Base-by-base conservation (phyloP, 2,888 invertebrate genomes). In the Aphrophora alni region DNA sequence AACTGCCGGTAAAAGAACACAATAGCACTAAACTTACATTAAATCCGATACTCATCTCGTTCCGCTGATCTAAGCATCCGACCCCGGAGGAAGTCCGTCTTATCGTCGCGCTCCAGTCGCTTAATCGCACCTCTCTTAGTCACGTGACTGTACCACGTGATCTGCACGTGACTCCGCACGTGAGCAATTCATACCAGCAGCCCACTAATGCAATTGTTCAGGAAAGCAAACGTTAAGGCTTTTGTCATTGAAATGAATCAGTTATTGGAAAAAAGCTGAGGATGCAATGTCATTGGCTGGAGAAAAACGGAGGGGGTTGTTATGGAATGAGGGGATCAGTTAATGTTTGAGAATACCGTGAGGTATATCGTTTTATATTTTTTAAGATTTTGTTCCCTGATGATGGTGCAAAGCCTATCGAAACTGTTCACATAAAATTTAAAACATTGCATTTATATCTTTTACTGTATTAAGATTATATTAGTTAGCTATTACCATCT, bases 101-200 rank as follows among this genome's bases (percentile, higher is more conserved):
- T 59, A 59, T 59, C 59, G 59, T 59, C 59, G 59, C 59, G 59
- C 59, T 59, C n/a, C 59, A 59, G 59, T 59, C 59, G 59, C 59
- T 21, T 59, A 59, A 59, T 59, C 59, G 59, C 59, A 59, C 59
- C 59, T 59, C 59, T 59, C 59, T 21, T 4, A 21, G 59, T 59
- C 59, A 59, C 59, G 59, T 59, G 59, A 21, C 59, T 21, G 59
- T 5, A 3, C 59, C 59, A 59, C 59, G 59, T 59, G 59, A 59
- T 21, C 59, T 2, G 44, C 44, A 44, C 44, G 44, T 3, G 44
- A 14, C 44, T 8, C 12, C n/a, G 59, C 59, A 21, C 59, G 59
- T 21, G 59, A 4, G 21, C 59, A 59, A 59, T 59, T 59, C 59
- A 59, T 59, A 59, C 59, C 59, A 59, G 59, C 59, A 59, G 59